Evolutionary conservation across 92 coral and sea anemone genomes (phyloP), one percentile per base, ranked within the genome.

Genomic region (Palythoa heliodiscus): DNA sequence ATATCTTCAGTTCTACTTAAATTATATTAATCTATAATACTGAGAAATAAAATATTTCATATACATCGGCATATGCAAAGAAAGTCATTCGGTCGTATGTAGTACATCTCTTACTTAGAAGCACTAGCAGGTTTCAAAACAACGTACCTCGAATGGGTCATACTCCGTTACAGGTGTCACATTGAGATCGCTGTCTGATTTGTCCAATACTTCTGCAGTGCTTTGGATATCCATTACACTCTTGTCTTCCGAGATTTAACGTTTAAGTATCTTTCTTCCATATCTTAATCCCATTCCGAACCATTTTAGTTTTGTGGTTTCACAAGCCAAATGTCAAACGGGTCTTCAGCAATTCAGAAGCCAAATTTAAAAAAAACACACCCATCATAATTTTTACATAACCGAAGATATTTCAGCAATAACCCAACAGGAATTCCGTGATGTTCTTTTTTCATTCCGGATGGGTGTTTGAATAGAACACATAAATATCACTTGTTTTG

Each of bases 101-200:
- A 43, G 7, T 43, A 43, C 0, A 43, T 43, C 50, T 3, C 50
- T 43, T 43, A 43, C 35, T 29, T n/a, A n/a, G n/a, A n/a, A n/a
- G 35, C 35, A 29, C 35, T 29, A 39, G 70, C 39, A 61, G 71
- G 25, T 58, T 66, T 47, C 63, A 43, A 66, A 80, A 78, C 53
- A 61, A 84, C 95, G 72, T 57, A 96, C 98, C 98, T 96, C 98
- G 82, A 96, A 96, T 47, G 98, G 98, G 87, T 96, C 98, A 63
- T 96, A 96, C 25, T 95, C 95, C 40, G 93, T 96, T 19, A 95
- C 93, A 38, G 98, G 93, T 29, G 89, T 92, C 74, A 96, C 95
- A 76, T 89, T 86, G 20, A 89, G 83, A 11, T 88, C 86, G 35
- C 85, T 87, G 38, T 89, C 90, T 75, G 76, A 76, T 23, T 82